Evolutionary conservation across 2,797 vertebrate species (phyloP).

Genomic region (Miichthys miiuy): DNA sequence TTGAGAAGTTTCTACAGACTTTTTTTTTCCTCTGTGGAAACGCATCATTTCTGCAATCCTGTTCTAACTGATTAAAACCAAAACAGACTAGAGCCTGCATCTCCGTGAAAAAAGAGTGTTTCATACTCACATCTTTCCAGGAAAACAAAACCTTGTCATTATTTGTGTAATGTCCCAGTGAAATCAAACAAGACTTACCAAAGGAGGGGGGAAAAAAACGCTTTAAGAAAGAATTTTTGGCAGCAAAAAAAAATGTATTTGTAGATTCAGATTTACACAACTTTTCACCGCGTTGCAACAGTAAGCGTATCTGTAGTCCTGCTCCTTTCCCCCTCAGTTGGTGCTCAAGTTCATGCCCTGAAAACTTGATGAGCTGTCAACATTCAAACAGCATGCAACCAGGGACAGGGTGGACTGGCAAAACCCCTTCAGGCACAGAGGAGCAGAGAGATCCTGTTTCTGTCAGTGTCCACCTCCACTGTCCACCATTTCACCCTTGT

Average conservation of each 20-base stretch:
- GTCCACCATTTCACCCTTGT: neutral
- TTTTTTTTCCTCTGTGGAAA: constrained; percentile 13
- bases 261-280: constrained; percentile 11
- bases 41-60: neutral
- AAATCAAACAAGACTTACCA: constrained; percentile 10
- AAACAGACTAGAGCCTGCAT: neutral
- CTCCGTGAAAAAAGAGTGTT: constrained; percentile 2
- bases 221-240: neutral
- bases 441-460: constrained; percentile 17
- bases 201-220: neutral
- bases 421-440: constrained; percentile 36
- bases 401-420: constrained; percentile 18
- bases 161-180: constrained; percentile 5
- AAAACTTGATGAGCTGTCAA: constrained; percentile 42
- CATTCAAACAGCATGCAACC: constrained; percentile 39
- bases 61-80: constrained; percentile 14
- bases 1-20: neutral
- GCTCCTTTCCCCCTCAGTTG: constrained; percentile 22
- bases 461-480: neutral
- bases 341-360: constrained; percentile 30
- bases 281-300: constrained; percentile 25
- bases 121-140: constrained; percentile 1
- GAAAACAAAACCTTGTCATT: constrained; percentile 15
- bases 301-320: constrained; percentile 16
- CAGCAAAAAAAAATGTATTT: neutral